Base-by-base conservation (phyloP, 1,140 invertebrate genomes). In the Chelonus insularis region DNA sequence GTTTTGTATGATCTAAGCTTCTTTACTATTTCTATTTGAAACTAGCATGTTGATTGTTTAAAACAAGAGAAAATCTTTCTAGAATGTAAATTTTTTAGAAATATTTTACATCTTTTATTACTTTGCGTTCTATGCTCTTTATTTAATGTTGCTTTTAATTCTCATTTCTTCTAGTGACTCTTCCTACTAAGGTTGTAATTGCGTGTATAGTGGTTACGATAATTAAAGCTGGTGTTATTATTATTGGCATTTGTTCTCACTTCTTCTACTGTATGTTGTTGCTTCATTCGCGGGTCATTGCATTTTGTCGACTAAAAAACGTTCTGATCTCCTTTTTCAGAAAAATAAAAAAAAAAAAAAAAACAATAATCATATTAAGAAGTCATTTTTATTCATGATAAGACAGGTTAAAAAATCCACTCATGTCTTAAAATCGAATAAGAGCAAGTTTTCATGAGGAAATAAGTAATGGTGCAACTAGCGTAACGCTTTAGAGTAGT, bases 191-290 rank as follows among this genome's bases (percentile, higher is more conserved):
- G 3, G 39, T 56, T 14, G 51, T 37, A 43, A 61, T 55, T 55
- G 39, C 29, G 41, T 62, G 52, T 55, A 57, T 29, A 57, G 45
- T 57, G 60, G 29, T 56, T 61, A 50, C 16, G 43, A 48, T 55
- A 61, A 61, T 55, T 55, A 55, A 43, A 55, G 5, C 36, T 60
- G 34, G 58, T 61, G 50, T 55, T 61, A 61, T 36, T 55, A 41
- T 61, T 61, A 61, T 54, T 61, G 41, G 51, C 50, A 54, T 55
- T 55, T 61, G 34, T 50, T 60, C 34, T 34, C n/a, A 39, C 57
- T 48, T 48, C 34, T 48, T 18, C 32, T 36, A 25, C 16, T 43
- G 51, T 60, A n/a, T 39, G 39, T 50, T 48, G 57, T 37, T 56
- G 21, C 32, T 23, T 48, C 47, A 60, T 60, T 60, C 16, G 8